Base-by-base conservation (phyloP, 2,888 invertebrate species). In the Tiphia femorata region DNA sequence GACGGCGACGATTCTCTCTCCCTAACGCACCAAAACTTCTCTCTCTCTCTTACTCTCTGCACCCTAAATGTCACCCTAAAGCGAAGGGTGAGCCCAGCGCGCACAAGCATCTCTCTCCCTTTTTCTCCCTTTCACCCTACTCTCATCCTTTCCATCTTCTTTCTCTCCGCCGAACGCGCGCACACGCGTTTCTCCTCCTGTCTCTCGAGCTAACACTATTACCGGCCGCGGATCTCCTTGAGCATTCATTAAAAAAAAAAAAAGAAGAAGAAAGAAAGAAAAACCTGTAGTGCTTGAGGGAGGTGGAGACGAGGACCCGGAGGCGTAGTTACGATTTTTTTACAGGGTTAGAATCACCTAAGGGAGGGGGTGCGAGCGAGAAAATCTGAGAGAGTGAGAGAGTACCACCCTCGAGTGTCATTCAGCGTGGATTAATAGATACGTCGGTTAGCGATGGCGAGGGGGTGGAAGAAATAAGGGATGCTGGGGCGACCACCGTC, bases 351-450 rank as follows among this genome's bases (percentile, higher is more conserved):
- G 69, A 67, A 72, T 76, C 72, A 67, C 68, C 62, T 62, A 37
- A 56, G 57, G n/a, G n/a, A n/a, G n/a, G n/a, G n/a, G n/a, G n/a
- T n/a, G n/a, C n/a, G n/a, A n/a, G n/a, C 33, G 33, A 14, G 33
- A 33, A 33, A 33, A 33, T 14, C n/a, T n/a, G n/a, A n/a, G n/a
- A n/a, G n/a, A n/a, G 62, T 54, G 46, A 58, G 52, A 56, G n/a
- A n/a, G n/a, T n/a, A 44, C 78, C 77, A 73, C 78, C 76, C 78
- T 81, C 73, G 72, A 82, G 81, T 81, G 80, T 82, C 80, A 78
- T 81, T 82, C 79, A 75, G 67, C 56, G 55, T 64, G 79, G 77
- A 80, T 80, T 81, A 81, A 81, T 79, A 80, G 80, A 81, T 80
- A 79, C 75, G 74, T 72, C 72, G 79, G 79, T 78, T 79, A 77